These are phyloP conservation scores for Fukomys damarensis DNA, from an alignment of 2,113 vertebrate species.

Conservation along the genomic window DNA sequence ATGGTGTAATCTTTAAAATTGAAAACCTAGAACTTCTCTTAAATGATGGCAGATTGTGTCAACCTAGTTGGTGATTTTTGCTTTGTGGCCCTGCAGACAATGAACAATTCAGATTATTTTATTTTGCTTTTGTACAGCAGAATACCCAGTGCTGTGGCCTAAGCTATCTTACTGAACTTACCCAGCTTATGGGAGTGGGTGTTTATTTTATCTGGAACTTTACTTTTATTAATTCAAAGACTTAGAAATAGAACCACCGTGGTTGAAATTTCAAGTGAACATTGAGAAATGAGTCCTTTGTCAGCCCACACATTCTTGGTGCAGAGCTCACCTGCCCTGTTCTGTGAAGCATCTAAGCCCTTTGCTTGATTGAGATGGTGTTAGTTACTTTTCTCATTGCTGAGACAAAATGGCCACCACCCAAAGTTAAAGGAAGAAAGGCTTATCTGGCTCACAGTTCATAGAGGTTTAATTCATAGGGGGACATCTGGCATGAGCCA, in stretches of 20 bases:
- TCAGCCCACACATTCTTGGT: neutral
- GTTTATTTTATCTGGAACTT: slow-evolving; percentile 2
- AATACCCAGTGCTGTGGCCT: neutral
- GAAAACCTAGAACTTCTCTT: neutral
- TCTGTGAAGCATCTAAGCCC: neutral
- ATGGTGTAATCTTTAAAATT: neutral
- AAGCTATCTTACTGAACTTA: neutral
- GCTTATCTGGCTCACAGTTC: too few species aligned
- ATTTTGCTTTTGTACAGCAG: neutral
- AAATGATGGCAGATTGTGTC: neutral
- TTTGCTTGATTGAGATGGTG: neutral
- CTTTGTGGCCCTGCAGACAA: neutral
- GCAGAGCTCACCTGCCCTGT: neutral
- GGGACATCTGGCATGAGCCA: too few species aligned
- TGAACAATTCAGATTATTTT: neutral
- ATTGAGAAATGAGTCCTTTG: neutral
- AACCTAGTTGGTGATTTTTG: neutral
- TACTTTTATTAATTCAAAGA: neutral
- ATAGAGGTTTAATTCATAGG: too few species aligned
- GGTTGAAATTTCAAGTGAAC: neutral
- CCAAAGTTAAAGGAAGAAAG: too few species aligned
- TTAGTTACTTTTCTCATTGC: too few species aligned
- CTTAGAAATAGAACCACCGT: neutral
- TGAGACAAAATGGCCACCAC: too few species aligned
- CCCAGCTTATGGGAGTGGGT: neutral